Evolutionary conservation across 1,140 invertebrate genomes (phyloP).

Genomic region (Calosoma granatense): DNA sequence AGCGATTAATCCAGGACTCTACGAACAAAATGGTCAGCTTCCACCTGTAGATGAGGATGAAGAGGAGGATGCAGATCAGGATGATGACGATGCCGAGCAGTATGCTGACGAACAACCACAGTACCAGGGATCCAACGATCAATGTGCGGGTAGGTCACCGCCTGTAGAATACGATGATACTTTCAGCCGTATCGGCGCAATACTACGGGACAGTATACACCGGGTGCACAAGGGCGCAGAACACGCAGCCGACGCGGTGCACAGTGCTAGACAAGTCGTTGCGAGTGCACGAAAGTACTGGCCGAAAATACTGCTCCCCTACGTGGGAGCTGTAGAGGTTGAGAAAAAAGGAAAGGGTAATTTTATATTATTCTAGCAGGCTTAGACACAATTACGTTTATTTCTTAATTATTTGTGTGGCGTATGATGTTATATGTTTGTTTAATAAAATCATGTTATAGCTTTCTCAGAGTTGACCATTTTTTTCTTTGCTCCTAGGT

Average conservation of each 20-base stretch:
- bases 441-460: too few species aligned
- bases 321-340: conserved; percentile 11
- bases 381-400: too few species aligned
- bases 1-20: not conserved
- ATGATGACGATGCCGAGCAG: not conserved
- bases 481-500: too few species aligned
- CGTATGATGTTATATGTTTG: too few species aligned
- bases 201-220: conserved; percentile 21
- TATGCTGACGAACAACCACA: not conserved
- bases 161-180: conserved; percentile 14
- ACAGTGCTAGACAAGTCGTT: conserved; percentile 22
- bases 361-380: too few species aligned
- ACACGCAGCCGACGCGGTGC: conserved; percentile 23
- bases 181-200: conserved; percentile 21
- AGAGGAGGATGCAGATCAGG: too few species aligned
- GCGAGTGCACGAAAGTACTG: conserved; percentile 16
- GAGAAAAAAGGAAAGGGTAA: conserved; percentile 7
- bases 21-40: not conserved
- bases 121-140: not conserved
- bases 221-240: conserved; percentile 23
- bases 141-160: not conserved
- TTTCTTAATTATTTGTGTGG: too few species aligned
- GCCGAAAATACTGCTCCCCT: conserved; percentile 18
- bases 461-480: too few species aligned
- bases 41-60: not conserved